A percentile compares a stretch with the other conserved stretches of the same genome.
Conservation (phyloP, 1,140 invertebrate species). For the Apolygus lucorum region DNA sequence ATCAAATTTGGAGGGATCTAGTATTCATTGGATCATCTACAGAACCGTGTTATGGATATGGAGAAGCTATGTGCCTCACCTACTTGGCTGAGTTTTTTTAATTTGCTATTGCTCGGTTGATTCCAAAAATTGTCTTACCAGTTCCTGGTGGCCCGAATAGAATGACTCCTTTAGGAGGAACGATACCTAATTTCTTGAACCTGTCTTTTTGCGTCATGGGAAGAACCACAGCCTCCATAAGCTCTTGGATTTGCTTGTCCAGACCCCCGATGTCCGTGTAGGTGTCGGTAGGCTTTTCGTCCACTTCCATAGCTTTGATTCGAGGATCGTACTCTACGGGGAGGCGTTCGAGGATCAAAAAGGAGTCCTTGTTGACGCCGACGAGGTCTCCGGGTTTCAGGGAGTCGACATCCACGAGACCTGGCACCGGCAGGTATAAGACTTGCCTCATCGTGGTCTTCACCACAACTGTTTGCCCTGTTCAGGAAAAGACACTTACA, state of each 20-base stretch:
- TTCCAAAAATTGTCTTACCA: too few relatives aligned
- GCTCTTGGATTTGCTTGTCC: conserved; percentile 90
- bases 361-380: conserved; percentile 98
- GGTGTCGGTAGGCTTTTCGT: conserved; percentile 95
- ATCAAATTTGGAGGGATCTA: too few relatives aligned
- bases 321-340: conserved; percentile 96
- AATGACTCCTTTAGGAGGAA: conserved; percentile 88
- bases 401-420: conserved; percentile 91
- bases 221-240: conserved; percentile 94
- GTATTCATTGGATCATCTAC: too few relatives aligned
- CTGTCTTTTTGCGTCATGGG: conserved; percentile 99
- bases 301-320: conserved; percentile 99
- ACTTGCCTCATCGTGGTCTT: conserved; percentile 98
- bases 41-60: too few relatives aligned
- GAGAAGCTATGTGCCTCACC: too few relatives aligned
- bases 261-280: conserved; percentile 98
- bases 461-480: conserved; percentile 96
- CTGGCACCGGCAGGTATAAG: conserved; percentile 96
- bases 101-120: too few relatives aligned
- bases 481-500: not conserved
- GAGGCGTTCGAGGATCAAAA: conserved; percentile 91
- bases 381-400: conserved; percentile 96
- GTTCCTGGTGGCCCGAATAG: conserved; percentile 86
- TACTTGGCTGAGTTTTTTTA: too few relatives aligned
- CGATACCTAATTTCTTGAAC: conserved; percentile 94